phyloP scores from a whole-genome alignment of 2,797 vertebrate species.

The Lepidocolaptes lacrymiger region DNA sequence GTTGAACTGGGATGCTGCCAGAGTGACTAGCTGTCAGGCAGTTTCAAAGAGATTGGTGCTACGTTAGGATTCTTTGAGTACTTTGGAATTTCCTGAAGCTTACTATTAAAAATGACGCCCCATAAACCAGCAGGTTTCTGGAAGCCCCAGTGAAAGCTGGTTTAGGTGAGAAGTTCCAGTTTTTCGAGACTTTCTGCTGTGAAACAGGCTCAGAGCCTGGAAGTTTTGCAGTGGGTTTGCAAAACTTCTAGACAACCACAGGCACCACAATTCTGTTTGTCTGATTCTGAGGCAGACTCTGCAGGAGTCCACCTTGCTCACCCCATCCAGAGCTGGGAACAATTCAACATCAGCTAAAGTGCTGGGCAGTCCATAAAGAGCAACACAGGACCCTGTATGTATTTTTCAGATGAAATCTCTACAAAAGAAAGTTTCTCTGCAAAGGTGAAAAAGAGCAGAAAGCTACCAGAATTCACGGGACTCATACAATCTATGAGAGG shows the following conservation, averaged over 20 bases:
- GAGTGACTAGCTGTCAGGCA: not conserved
- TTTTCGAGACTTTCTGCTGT: not conserved
- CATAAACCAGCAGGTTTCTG: conserved; percentile 36
- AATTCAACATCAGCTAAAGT: accelerated
- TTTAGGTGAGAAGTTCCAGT: not conserved
- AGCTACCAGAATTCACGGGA: not conserved
- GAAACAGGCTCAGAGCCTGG: not conserved
- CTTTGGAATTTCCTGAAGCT: conserved; percentile 14
- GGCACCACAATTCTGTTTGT: not conserved
- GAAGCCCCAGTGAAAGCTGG: not conserved
- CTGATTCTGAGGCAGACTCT: not conserved
- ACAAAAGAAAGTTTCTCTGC: not conserved
- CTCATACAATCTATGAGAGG: not conserved
- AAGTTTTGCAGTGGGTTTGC: not conserved
- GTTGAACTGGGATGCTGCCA: not conserved
- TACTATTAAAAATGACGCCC: conserved; percentile 13
- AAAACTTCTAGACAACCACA: not conserved
- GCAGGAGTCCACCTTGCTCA: not conserved
- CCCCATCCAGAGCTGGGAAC: not conserved
- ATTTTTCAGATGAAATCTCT: not conserved
- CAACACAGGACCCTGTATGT: not conserved
- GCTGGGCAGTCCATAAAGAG: not conserved
- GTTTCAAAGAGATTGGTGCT: not conserved
- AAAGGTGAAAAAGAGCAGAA: not conserved
- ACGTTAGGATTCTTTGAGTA: not conserved